Evolutionary conservation across 2,113 vertebrate species (phyloP), one percentile per base, ranked within the genome.

Genomic region (Trematomus loennbergii): DNA sequence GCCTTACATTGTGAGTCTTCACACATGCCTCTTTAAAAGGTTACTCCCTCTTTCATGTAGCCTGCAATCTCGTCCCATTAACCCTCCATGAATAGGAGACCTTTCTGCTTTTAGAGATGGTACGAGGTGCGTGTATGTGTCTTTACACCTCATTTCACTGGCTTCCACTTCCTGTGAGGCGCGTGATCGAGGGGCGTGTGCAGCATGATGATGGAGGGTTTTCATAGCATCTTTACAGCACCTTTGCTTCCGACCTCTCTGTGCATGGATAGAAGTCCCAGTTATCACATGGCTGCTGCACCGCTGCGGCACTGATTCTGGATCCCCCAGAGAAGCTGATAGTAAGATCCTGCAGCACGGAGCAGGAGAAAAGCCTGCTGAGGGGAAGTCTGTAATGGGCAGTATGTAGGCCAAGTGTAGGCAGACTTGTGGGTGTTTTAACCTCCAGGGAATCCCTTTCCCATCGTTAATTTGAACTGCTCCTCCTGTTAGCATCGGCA

Each of bases 371-470:
- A 49, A 40, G 65, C 79, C 81, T 85, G 83, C 72, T 52, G 75
- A 71, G 74, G 83, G 84, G 69, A 88, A 80, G 80, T 84, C 81
- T 91, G 70, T 69, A 59, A 64, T 15, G 33, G 70, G 40, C 79
- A 75, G 65, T 78, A 90, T 88, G 69, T 90, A 84, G 90, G 90
- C 87, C 87, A 88, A 88, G 81, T 88, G 91, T 89, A 90, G 87
- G 79, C 84, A 87, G 83, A 90, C 85, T 83, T 87, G 85, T 88
- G 79, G 81, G 86, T 86, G 82, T 86, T 80, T 76, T 48, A 50
- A 22, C 71, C 84, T 78, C 81, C 46, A 10, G 88, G 64, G 88
- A 86, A 33, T 75, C 58, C 70, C 78, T 16, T 83, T 81, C 40
- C 62, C 78, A 76, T 75, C 78, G 81, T 84, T 86, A 82, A 85